Evolutionary conservation across 2,113 vertebrate genomes (phyloP).

Genomic region (Pristiophorus japonicus): DNA sequence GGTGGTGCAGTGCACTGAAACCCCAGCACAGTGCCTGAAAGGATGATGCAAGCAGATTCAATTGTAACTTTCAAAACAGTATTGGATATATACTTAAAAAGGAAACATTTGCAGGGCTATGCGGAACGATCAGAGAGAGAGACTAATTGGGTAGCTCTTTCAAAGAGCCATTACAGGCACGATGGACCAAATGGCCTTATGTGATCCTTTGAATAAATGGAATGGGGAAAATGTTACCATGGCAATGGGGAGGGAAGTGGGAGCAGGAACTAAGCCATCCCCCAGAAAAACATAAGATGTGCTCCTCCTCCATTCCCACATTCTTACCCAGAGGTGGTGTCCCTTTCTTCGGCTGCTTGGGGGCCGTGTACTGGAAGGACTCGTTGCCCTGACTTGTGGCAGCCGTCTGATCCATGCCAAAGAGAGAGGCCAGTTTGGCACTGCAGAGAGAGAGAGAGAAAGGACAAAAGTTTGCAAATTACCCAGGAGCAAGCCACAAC

Average conservation of each 20-base stretch:
- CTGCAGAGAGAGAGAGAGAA: constrained; percentile 52
- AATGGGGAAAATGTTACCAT: no score
- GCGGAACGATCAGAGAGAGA: no score
- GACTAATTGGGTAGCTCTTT: no score
- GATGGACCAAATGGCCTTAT: no score
- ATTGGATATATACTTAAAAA: no score
- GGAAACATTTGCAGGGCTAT: no score
- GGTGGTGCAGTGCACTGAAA: neutral
- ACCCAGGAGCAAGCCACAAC: neutral
- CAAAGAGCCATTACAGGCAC: neutral
- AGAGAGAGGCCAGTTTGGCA: constrained; percentile 85
- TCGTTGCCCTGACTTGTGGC: constrained; percentile 72
- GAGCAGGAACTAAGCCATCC: neutral
- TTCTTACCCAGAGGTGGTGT: constrained; percentile 61
- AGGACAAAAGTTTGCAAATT: neutral
- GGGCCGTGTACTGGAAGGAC: constrained; percentile 91
- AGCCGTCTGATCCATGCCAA: constrained; percentile 77
- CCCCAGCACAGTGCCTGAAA: neutral
- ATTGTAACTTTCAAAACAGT: no score
- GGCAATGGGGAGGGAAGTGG: no score
- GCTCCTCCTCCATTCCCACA: neutral
- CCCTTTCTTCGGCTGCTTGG: constrained; percentile 85
- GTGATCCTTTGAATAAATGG: no score
- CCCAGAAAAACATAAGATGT: neutral
- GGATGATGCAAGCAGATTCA: no score